A percentile compares a stretch with the other conserved stretches of the same genome.
These are phyloP conservation scores for Trissolcus brochymenae DNA, from an alignment of 2,888 invertebrate genomes.

Conservation along the genomic window DNA sequence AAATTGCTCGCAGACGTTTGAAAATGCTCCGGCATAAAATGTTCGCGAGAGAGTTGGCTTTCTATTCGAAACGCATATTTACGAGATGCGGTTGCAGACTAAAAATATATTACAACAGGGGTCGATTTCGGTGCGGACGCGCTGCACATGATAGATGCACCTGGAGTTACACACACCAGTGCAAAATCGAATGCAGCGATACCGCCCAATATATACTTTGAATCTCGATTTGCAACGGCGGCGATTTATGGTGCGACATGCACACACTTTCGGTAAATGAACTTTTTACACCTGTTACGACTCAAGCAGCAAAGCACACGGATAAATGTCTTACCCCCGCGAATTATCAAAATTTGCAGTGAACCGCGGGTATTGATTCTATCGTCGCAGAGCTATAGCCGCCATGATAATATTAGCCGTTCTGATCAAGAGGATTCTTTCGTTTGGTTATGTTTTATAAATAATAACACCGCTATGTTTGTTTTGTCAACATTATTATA, in stretches of 20 bases:
- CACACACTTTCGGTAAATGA: slow-evolving; percentile 40
- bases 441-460: too few relatives aligned
- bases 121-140: too few relatives aligned
- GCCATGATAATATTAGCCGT: slow-evolving; percentile 32
- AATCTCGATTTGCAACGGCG: slow-evolving; percentile 31
- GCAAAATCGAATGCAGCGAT: slow-evolving; percentile 35
- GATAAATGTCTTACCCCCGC: slow-evolving; percentile 26
- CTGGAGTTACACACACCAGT: slow-evolving; percentile 12
- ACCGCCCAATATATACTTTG: slow-evolving; percentile 41
- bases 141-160: not conserved
- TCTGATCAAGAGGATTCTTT: not conserved
- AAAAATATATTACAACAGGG: too few relatives aligned
- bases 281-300: slow-evolving; percentile 31
- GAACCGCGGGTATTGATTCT: slow-evolving; percentile 21
- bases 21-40: not conserved
- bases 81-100: not conserved
- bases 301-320: slow-evolving; percentile 31
- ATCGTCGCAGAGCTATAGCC: slow-evolving; percentile 5
- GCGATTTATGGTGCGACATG: slow-evolving; percentile 42
- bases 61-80: slow-evolving; percentile 14
- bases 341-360: slow-evolving; percentile 38
- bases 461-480: not conserved
- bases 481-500: slow-evolving; percentile 1
- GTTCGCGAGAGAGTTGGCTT: not conserved
- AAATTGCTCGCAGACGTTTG: slow-evolving; percentile 10